Conservation (phyloP, 2,888 invertebrate genomes). For the Orthosia gothica region DNA sequence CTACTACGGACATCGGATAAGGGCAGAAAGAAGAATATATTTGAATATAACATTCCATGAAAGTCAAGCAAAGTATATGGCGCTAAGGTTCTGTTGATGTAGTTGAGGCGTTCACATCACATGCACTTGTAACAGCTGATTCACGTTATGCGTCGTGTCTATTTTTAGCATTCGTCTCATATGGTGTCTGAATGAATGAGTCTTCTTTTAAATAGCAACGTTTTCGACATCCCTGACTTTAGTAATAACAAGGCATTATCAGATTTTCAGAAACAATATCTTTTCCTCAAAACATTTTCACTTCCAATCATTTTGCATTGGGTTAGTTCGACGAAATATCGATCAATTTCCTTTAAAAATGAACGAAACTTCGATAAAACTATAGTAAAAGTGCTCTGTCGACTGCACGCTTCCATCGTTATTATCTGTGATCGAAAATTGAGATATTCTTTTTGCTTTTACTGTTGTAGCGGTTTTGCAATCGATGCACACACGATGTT, state of each 20-base stretch:
- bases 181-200: constrained; percentile 74
- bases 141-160: constrained; percentile 80
- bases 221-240: constrained; percentile 12
- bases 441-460: constrained; percentile 47
- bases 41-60: neutral
- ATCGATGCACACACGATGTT: constrained; percentile 48
- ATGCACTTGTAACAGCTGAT: constrained; percentile 82
- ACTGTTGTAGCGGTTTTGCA: constrained; percentile 36
- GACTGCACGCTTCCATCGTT: constrained; percentile 4
- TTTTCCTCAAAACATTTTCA: constrained; percentile 2
- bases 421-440: constrained; percentile 27
- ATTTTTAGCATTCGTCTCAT: constrained; percentile 82
- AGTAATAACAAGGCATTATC: neutral
- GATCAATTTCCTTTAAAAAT: constrained; percentile 15
- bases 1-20: no score
- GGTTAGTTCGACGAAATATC: constrained; percentile 17
- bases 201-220: constrained; percentile 60
- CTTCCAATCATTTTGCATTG: constrained; percentile 3
- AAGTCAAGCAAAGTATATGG: constrained; percentile 1
- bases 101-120: constrained; percentile 68
- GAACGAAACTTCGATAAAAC: constrained; percentile 13
- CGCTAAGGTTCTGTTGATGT: constrained; percentile 32
- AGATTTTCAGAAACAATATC: constrained; percentile 15
- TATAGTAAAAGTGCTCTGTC: constrained; percentile 12
- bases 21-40: neutral